Evolutionary conservation across 2,113 vertebrate genomes (phyloP), one percentile per base, ranked within the genome.

Genomic region (Pholis gunnellus): DNA sequence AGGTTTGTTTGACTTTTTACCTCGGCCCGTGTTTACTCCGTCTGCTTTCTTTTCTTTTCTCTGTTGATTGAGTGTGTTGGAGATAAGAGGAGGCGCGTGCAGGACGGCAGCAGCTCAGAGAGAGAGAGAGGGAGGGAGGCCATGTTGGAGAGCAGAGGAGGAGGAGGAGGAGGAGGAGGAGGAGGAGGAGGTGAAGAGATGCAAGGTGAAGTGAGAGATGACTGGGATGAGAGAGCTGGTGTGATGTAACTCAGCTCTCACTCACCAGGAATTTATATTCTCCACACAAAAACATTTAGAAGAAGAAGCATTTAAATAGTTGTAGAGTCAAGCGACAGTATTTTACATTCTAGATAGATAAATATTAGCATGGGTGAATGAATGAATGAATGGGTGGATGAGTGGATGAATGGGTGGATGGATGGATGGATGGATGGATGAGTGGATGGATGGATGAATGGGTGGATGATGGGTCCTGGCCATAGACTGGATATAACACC

Each of bases 1-100:
- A 91, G 94, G 92, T 94, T 94, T 96, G 94, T 96, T 93, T 95
- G 93, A 70, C 84, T 94, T 93, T 81, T 44, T 31, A 44, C 89
- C 89, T 76, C 81, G 54, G 80, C 89, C 92, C 90, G 87, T 93
- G 89, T 92, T 93, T 92, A 89, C 84, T 93, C 94, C 91, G 76
- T 36, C 75, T 64, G 65, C 81, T 64, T 74, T 38, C 73, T 48
- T 34, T 36, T 46, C 64, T 34, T 36, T 18, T 52, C 71, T 68
- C 65, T 78, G 88, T 92, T 95, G 94, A 95, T 91, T 91, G 91
- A 93, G 94, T 67, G 94, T 84, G 84, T 74, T 71, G 75, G 82
- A 44, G 91, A 95, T 95, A 96, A 95, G 96, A 94, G 87, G 81
- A 66, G 82, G 92, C 95, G 89, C 88, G 72, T 93, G 92, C 88